Conservation (phyloP, 2,797 vertebrate genomes). For the Bradypodion pumilum region DNA sequence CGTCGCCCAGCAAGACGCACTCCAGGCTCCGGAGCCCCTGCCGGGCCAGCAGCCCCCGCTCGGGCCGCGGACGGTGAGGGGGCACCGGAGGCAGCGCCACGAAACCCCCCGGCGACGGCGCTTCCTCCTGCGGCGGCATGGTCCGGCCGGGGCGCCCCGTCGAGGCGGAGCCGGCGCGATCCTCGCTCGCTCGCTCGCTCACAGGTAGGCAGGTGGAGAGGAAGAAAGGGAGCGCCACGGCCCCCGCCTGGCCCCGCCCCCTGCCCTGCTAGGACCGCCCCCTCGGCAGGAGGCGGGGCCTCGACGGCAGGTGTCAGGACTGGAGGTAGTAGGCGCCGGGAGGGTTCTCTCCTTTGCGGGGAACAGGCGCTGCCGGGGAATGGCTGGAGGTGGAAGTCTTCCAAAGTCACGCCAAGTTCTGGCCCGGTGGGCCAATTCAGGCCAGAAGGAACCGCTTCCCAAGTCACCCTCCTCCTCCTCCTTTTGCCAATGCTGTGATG, state of each 20-base stretch:
- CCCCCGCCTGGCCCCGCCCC: slow-evolving; percentile 54
- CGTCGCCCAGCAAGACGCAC: slow-evolving; percentile 86
- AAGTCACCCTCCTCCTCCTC: no score
- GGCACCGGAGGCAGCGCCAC: slow-evolving; percentile 19
- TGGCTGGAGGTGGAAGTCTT: no score
- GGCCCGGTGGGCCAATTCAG: no score
- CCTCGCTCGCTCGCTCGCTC: slow-evolving; percentile 3
- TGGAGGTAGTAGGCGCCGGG: no score
- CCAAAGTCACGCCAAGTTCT: no score
- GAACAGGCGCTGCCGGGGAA: no score
- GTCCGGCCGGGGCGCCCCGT: slow-evolving; percentile 6
- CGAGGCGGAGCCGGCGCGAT: slow-evolving; percentile 22
- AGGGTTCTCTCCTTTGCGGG: no score
- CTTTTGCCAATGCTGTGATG: no score
- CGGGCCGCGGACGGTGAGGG: neutral
- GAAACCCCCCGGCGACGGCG: neutral
- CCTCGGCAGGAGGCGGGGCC: slow-evolving; percentile 24
- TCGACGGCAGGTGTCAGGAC: neutral
- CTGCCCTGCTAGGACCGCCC: slow-evolving; percentile 31
- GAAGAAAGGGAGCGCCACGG: neutral
- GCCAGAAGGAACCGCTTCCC: no score
- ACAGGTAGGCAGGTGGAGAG: no score
- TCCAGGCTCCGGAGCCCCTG: slow-evolving; percentile 79
- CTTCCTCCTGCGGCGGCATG: slow-evolving; percentile 52
- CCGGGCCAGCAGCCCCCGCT: slow-evolving; percentile 33